These are phyloP conservation scores for Adoxophyes honmai DNA, from an alignment of 1,140 invertebrate genomes.

Conservation along the genomic window DNA sequence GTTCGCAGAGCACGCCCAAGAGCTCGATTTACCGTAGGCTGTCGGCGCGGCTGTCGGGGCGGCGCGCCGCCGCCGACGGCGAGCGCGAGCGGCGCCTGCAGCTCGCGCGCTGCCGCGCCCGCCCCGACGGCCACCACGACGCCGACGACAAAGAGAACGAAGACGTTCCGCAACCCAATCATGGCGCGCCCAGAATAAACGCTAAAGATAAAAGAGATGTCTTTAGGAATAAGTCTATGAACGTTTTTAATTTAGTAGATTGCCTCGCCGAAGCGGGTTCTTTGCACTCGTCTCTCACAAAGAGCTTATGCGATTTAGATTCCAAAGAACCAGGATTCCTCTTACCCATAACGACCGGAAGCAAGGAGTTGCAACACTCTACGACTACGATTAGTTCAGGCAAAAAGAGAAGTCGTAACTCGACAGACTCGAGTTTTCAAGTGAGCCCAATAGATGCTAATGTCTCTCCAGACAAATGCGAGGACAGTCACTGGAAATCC, in stretches of 20 bases:
- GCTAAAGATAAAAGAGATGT: conserved; percentile 67
- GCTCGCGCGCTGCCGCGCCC: conserved; percentile 37
- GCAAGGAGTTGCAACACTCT: conserved; percentile 62
- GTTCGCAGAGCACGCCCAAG: conserved; percentile 67
- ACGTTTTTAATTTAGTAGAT: conserved; percentile 69
- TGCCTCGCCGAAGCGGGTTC: conserved; percentile 64
- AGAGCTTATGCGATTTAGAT: conserved; percentile 68
- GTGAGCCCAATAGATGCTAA: conserved; percentile 55
- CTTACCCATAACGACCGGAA: conserved; percentile 47
- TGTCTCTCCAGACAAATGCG: conserved; percentile 62
- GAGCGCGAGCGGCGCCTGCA: conserved; percentile 55
- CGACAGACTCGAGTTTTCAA: conserved; percentile 72
- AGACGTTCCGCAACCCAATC: conserved; percentile 40
- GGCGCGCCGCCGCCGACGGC: conserved; percentile 45
- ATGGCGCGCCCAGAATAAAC: conserved; percentile 37
- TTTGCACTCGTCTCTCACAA: conserved; percentile 66
- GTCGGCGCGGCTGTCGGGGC: conserved; percentile 62
- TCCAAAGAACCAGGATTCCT: conserved; percentile 54
- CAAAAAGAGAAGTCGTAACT: conserved; percentile 73
- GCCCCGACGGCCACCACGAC: background rate
- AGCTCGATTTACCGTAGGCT: conserved; percentile 68
- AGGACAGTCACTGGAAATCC: conserved; percentile 73
- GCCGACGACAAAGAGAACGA: conserved; percentile 59
- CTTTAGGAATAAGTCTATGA: conserved; percentile 72
- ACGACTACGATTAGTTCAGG: conserved; percentile 67